A percentile compares a stretch with the other conserved stretches of the same genome.
These are phyloP conservation scores for Pterostichus madidus DNA, from an alignment of 2,888 invertebrate genomes.

Conservation along the genomic window DNA sequence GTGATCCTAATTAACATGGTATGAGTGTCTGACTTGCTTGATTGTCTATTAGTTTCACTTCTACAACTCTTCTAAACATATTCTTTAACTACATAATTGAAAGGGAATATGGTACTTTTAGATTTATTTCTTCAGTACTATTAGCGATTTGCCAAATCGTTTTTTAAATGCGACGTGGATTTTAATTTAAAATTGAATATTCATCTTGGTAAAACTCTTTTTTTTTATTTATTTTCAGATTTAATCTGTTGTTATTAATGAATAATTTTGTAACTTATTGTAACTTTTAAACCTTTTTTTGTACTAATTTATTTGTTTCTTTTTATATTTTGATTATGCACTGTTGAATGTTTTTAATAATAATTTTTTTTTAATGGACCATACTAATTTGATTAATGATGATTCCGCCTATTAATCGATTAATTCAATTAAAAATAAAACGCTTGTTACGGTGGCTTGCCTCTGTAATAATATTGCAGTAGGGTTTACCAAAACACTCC, in stretches of 20 bases:
- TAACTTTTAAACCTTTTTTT: conserved; percentile 28
- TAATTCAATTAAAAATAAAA: conserved; percentile 30
- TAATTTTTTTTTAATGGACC: conserved; percentile 32
- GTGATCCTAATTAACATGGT: conserved; percentile 65
- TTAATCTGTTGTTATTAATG: conserved; percentile 55
- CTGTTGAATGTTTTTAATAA: conserved; percentile 51
- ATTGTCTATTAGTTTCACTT: conserved; percentile 59
- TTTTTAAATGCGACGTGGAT: not conserved
- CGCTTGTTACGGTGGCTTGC: conserved; percentile 27
- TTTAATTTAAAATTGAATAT: conserved; percentile 44
- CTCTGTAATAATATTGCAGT: conserved; percentile 51
- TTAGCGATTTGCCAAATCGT: conserved; percentile 24
- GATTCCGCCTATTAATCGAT: conserved; percentile 29
- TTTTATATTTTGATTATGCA: conserved; percentile 54
- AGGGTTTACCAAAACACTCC: conserved; percentile 43
- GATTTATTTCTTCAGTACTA: conserved; percentile 33
- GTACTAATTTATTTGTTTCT: conserved; percentile 59
- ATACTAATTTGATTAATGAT: conserved; percentile 31
- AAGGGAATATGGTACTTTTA: conserved; percentile 34
- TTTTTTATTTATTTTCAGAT: conserved; percentile 53
- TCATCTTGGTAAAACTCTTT: conserved; percentile 33
- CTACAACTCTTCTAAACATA: conserved; percentile 23
- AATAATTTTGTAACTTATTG: conserved; percentile 45
- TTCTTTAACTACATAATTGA: not conserved
- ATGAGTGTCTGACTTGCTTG: conserved; percentile 60